Base-by-base conservation (phyloP, 2,888 invertebrate genomes). In the Epiblema foenella region DNA sequence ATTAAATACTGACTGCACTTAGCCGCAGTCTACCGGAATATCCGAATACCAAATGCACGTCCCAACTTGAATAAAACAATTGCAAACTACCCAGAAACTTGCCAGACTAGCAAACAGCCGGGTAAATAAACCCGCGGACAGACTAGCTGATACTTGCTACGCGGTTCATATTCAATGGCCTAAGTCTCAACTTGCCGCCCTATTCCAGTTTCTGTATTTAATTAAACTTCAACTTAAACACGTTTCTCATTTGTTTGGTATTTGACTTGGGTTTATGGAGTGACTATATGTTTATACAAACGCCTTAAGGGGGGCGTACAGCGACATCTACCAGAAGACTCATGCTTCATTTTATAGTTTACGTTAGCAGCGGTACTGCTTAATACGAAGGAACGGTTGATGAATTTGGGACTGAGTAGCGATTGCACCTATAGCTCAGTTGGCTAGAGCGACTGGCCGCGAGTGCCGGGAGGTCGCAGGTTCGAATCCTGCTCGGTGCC, bases 141-240 rank as follows among this genome's bases (percentile, higher is more conserved):
- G 59, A 49, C 20, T 29, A 57, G 57, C 57, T 51, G n/a, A 46
- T 63, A 64, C 65, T 70, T 65, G 37, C 20, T 12, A n/a, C 56
- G 59, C 39, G 42, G 62, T 62, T 71, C 68, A 68, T 71, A 66
- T 71, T 68, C 66, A 68, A 68, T 56, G 39, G 33, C 37, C 60
- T 17, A 17, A 24, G 24, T 42, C 15, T 17, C 29, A 63, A 72
- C 37, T 63, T 51, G 63, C 20, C 20, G 37, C 10, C n/a, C 29
- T 70, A 65, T 69, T 69, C 63, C 33, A 20, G 39, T 18, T 52
- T 63, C 63, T 37, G 63, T 52, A 39, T 63, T 18, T 52, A 63
- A 63, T 63, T 63, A 12, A 63, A 63, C 51, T 60, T 46, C 11
- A 15, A 59, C 15, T 33, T 17, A 9, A 29, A 18, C 51, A 37